phyloP scores from a whole-genome alignment of 1,140 invertebrate species.

The Planococcus citri region DNA sequence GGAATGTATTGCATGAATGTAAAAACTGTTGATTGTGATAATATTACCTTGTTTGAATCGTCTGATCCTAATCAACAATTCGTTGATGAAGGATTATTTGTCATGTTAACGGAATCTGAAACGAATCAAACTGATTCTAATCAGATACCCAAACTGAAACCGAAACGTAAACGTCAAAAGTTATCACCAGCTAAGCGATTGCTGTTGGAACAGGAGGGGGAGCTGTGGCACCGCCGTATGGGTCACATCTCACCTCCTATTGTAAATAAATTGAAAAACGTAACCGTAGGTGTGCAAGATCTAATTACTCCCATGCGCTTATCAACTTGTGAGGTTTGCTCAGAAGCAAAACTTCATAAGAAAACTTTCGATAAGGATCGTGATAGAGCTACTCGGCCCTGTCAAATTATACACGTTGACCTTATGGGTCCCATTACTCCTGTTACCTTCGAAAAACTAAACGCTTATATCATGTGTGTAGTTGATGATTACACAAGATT shows the following conservation, averaged over 20 bases:
- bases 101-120: too few species aligned
- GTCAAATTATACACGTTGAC: not conserved
- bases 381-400: not conserved
- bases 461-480: not conserved
- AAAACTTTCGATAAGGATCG: not conserved
- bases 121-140: too few species aligned
- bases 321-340: not conserved
- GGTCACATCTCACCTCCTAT: conserved; percentile 20
- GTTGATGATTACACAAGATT: not conserved
- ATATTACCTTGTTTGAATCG: too few species aligned
- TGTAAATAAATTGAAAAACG: not conserved
- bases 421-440: not conserved
- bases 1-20: too few species aligned
- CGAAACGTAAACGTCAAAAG: too few species aligned
- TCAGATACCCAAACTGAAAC: too few species aligned
- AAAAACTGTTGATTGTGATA: too few species aligned
- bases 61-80: too few species aligned
- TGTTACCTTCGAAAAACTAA: not conserved
- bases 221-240: conserved; percentile 22
- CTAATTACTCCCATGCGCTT: not conserved
- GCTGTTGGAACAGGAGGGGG: too few species aligned
- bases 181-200: too few species aligned
- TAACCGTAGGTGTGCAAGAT: not conserved
- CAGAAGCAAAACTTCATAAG: not conserved
- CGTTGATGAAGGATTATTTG: too few species aligned